These are phyloP conservation scores for Drosophila atripex DNA, from an alignment of 2,888 invertebrate genomes.

Conservation along the genomic window DNA sequence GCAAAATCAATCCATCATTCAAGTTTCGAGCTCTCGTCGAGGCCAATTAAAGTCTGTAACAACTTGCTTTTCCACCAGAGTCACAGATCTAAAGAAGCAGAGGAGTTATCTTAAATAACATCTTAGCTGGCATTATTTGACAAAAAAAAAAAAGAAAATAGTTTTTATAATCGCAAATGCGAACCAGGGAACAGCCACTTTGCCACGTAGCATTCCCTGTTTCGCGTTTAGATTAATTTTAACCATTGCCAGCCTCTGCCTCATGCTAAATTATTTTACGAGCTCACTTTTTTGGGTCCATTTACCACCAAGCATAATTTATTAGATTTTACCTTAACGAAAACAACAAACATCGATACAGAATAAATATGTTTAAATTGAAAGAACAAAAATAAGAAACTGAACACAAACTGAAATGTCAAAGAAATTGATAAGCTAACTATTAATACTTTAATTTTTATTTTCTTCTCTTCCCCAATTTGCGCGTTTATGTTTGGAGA, in stretches of 20 bases:
- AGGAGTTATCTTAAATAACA: slow-evolving; percentile 48
- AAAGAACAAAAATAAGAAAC: slow-evolving; percentile 34
- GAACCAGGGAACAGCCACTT: slow-evolving; percentile 44
- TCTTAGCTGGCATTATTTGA: slow-evolving; percentile 43
- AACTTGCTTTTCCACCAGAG: slow-evolving; percentile 54
- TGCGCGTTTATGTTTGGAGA: slow-evolving; percentile 78
- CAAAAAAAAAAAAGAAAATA: slow-evolving; percentile 31
- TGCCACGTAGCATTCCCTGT: slow-evolving; percentile 49
- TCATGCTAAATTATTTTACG: slow-evolving; percentile 1
- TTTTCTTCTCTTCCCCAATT: slow-evolving; percentile 76
- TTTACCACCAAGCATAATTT: slow-evolving; percentile 48
- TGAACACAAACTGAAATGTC: slow-evolving; percentile 54
- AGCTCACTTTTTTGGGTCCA: slow-evolving; percentile 37
- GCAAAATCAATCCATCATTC: slow-evolving; percentile 30
- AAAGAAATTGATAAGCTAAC: slow-evolving; percentile 50
- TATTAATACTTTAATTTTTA: slow-evolving; percentile 71
- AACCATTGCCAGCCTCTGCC: slow-evolving; percentile 23
- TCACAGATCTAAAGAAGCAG: slow-evolving; percentile 20
- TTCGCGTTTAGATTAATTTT: slow-evolving; percentile 20
- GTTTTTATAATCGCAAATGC: slow-evolving; percentile 31
- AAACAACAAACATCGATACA: slow-evolving; percentile 43
- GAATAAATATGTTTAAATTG: slow-evolving; percentile 58
- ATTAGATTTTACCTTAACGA: slow-evolving; percentile 47
- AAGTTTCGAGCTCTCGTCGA: slow-evolving; percentile 17
- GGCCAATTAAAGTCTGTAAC: slow-evolving; percentile 27